Conservation (phyloP, 2,888 invertebrate genomes). For the Eustalomyia histrio region DNA sequence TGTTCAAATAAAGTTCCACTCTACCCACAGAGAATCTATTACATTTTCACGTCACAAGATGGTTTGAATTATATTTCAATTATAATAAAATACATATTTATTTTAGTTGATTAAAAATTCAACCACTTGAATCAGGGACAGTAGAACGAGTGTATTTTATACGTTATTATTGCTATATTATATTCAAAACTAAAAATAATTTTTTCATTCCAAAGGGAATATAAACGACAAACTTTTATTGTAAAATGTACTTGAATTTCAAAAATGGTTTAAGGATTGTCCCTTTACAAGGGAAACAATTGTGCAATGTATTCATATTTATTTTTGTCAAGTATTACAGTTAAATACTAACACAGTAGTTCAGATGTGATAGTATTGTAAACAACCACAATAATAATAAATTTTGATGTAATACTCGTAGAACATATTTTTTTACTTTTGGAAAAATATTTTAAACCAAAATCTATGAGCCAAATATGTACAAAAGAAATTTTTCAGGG, state of each 20-base stretch:
- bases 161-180: not conserved
- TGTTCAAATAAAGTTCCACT: too few species aligned
- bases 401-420: too few species aligned
- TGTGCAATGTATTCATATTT: not conserved
- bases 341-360: not conserved
- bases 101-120: not conserved
- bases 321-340: not conserved
- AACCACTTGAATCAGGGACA: not conserved
- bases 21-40: too few species aligned
- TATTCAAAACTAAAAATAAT: slow-evolving; percentile 35
- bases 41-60: too few species aligned
- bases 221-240: not conserved
- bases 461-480: too few species aligned
- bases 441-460: too few species aligned
- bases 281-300: slow-evolving; percentile 16
- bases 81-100: not conserved
- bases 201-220: slow-evolving; percentile 12
- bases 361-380: not conserved
- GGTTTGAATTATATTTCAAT: too few species aligned
- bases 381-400: too few species aligned
- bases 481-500: too few species aligned
- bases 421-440: too few species aligned
- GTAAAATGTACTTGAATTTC: slow-evolving; percentile 18
- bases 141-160: not conserved
- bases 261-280: slow-evolving; percentile 16